A percentile compares a stretch with the other conserved stretches of the same genome.
phyloP scores from a whole-genome alignment of 2,797 vertebrate genomes.

The Eospalax fontanierii region DNA sequence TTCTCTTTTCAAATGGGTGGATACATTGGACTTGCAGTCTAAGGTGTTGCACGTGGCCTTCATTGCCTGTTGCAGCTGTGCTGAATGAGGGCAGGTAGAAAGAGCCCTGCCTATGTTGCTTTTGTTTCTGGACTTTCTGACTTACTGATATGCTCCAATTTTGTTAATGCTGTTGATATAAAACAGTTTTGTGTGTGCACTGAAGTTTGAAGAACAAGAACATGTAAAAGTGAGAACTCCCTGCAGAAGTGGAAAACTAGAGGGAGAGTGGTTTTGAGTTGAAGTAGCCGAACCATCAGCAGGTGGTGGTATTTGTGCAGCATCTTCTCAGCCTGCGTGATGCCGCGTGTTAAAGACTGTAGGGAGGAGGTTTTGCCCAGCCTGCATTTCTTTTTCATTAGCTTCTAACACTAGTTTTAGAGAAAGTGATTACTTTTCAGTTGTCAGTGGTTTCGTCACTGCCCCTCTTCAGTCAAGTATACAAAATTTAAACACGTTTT shows the following conservation, averaged over 20 bases:
- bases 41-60: not conserved
- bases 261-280: not conserved
- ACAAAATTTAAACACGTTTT: too few species aligned
- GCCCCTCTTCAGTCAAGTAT: not conserved
- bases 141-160: not conserved
- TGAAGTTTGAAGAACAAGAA: conserved; percentile 57
- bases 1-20: not conserved
- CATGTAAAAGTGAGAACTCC: conserved; percentile 5
- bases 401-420: conserved; percentile 42
- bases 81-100: not conserved
- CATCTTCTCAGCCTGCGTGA: not conserved
- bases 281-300: not conserved
- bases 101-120: not conserved
- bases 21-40: not conserved
- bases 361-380: not conserved
- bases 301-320: not conserved
- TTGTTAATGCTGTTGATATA: not conserved
- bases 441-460: not conserved
- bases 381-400: conserved; percentile 32
- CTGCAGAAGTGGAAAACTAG: not conserved
- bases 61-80: not conserved
- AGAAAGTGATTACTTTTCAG: not conserved
- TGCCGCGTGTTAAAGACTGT: conserved; percentile 1
- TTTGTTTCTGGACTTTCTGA: conserved; percentile 34
- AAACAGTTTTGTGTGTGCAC: not conserved